Conservation (phyloP, 2,888 invertebrate genomes). For the Drosophila pseudotakahashii region DNA sequence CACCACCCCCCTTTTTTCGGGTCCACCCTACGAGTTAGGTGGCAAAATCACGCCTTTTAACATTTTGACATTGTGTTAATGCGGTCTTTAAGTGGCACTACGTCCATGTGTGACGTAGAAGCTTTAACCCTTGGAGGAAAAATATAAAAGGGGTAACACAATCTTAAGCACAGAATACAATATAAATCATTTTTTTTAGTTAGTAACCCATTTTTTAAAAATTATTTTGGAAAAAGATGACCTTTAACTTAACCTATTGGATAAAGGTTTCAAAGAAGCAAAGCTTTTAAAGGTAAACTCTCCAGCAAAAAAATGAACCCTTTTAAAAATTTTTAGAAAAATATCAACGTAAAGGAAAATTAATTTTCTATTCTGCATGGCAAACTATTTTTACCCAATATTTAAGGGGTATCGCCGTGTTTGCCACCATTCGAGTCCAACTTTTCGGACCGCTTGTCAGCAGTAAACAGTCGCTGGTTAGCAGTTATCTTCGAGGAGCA, state of each 20-base stretch:
- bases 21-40: conserved; percentile 39
- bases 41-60: conserved; percentile 75
- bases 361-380: not conserved
- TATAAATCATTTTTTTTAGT: too few species aligned
- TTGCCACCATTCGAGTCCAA: not conserved
- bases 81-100: conserved; percentile 65
- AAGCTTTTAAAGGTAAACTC: too few species aligned
- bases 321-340: too few species aligned
- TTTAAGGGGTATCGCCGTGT: not conserved
- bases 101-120: conserved; percentile 7
- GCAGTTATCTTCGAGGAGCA: conserved; percentile 42
- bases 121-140: not conserved
- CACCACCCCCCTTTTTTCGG: conserved; percentile 18
- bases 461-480: conserved; percentile 31
- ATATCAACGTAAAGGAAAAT: too few species aligned
- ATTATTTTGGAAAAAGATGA: too few species aligned
- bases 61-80: conserved; percentile 79
- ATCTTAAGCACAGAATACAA: too few species aligned
- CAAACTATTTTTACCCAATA: too few species aligned
- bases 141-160: too few species aligned
- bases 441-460: conserved; percentile 31
- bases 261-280: too few species aligned
- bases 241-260: too few species aligned
- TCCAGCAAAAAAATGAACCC: too few species aligned
- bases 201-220: too few species aligned